phyloP scores from a whole-genome alignment of 2,888 invertebrate species.

The Hartigia nigra region DNA sequence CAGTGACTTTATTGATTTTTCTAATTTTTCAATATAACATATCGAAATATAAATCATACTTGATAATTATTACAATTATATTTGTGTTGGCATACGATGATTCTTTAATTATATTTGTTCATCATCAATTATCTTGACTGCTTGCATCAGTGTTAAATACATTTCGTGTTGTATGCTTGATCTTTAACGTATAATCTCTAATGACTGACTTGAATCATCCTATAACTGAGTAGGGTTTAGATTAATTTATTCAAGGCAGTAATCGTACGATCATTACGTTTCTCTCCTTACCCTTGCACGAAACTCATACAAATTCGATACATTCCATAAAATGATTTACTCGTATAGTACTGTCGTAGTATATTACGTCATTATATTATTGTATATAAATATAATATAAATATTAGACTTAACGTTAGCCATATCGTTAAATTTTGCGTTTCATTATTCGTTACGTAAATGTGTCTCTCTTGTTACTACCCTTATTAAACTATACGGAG shows the following conservation, averaged over 20 bases:
- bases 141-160: background rate
- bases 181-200: background rate
- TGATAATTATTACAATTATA: background rate
- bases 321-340: background rate
- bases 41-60: background rate
- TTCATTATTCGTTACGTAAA: background rate
- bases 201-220: background rate
- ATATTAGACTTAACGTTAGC: background rate
- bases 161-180: background rate
- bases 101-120: background rate
- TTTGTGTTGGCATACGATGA: background rate
- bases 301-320: background rate
- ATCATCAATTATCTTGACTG: background rate
- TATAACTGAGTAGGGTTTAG: background rate
- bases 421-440: background rate
- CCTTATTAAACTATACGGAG: background rate
- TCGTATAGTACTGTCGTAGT: background rate
- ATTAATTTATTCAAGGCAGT: background rate
- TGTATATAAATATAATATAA: no score
- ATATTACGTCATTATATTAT: background rate
- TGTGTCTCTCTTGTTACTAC: background rate
- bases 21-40: background rate
- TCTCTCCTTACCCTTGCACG: no score
- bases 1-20: background rate
- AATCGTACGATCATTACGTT: no score